phyloP scores from a whole-genome alignment of 2,888 invertebrate genomes.

The Empis stercorea region DNA sequence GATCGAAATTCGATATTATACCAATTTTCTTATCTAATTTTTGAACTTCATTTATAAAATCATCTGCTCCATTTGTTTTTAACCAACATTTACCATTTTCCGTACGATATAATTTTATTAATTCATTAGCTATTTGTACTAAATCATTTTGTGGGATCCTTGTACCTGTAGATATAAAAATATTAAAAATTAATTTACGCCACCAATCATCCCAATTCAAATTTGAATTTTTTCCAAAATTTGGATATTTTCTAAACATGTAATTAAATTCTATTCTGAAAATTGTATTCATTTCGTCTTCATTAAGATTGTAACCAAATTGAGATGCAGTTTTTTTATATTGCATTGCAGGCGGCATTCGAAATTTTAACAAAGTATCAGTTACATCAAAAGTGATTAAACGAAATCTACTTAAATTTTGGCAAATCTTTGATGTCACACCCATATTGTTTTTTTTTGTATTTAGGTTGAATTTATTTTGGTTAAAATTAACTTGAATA shows the following conservation, averaged over 20 bases:
- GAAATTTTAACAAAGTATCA: conserved; percentile 68
- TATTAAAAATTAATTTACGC: conserved; percentile 37
- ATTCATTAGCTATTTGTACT: conserved; percentile 39
- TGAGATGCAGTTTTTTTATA: conserved; percentile 48
- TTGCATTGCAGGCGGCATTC: conserved; percentile 48
- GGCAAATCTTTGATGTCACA: not conserved
- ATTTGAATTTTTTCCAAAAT: conserved; percentile 51
- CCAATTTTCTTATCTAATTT: conserved; percentile 42
- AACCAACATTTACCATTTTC: conserved; percentile 51
- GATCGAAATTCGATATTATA: conserved; percentile 82
- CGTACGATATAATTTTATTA: conserved; percentile 57
- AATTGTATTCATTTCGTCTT: conserved; percentile 36
- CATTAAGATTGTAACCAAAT: conserved; percentile 41
- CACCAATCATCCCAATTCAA: conserved; percentile 74
- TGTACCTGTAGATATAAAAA: conserved; percentile 20
- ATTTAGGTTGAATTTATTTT: too few species aligned
- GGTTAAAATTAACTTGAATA: too few species aligned
- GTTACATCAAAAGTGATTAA: conserved; percentile 82
- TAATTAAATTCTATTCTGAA: conserved; percentile 49
- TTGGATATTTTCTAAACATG: conserved; percentile 55
- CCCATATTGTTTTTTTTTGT: too few species aligned
- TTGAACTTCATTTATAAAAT: conserved; percentile 42
- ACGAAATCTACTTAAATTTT: conserved; percentile 28
- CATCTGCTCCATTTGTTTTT: conserved; percentile 45
- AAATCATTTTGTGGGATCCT: conserved; percentile 19